These are phyloP conservation scores for Lasaia peninsularis DNA, from an alignment of 1,140 invertebrate genomes.

Conservation along the genomic window DNA sequence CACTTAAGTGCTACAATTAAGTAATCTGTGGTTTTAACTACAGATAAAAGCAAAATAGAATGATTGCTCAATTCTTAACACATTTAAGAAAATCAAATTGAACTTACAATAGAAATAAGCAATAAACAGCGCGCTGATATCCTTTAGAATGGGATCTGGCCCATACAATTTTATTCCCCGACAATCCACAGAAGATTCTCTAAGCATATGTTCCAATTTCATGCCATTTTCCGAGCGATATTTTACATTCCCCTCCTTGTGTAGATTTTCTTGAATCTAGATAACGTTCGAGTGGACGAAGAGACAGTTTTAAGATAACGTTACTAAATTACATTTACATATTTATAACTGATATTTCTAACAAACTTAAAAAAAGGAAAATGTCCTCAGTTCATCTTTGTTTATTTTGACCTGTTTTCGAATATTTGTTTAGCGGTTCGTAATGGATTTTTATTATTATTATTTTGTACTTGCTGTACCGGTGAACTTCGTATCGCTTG, in stretches of 20 bases:
- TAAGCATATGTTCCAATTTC: constrained; percentile 20
- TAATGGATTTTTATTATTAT: too few relatives aligned
- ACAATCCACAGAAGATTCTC: constrained; percentile 11
- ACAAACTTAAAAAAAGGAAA: too few relatives aligned
- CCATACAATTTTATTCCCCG: constrained; percentile 10
- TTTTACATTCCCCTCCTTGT: constrained; percentile 34
- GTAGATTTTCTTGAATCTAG: constrained; percentile 29
- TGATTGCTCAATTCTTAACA: background rate
- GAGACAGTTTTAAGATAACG: constrained; percentile 34
- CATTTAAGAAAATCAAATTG: constrained; percentile 10
- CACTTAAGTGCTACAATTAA: too few relatives aligned
- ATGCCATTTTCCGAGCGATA: constrained; percentile 35
- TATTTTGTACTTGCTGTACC: too few relatives aligned
- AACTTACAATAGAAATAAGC: constrained; percentile 9
- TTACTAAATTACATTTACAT: constrained; percentile 30
- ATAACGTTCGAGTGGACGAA: constrained; percentile 35
- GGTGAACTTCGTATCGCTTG: too few relatives aligned
- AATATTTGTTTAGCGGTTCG: too few relatives aligned
- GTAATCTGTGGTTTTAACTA: too few relatives aligned
- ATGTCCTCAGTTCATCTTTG: too few relatives aligned
- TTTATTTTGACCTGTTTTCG: too few relatives aligned
- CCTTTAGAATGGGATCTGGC: constrained; percentile 3
- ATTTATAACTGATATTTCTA: background rate
- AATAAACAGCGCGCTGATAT: constrained; percentile 10
- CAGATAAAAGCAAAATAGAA: background rate